Base-by-base conservation (phyloP, 37 sponge, comb jelly and placozoan genomes). In the Geodia barretti region DNA sequence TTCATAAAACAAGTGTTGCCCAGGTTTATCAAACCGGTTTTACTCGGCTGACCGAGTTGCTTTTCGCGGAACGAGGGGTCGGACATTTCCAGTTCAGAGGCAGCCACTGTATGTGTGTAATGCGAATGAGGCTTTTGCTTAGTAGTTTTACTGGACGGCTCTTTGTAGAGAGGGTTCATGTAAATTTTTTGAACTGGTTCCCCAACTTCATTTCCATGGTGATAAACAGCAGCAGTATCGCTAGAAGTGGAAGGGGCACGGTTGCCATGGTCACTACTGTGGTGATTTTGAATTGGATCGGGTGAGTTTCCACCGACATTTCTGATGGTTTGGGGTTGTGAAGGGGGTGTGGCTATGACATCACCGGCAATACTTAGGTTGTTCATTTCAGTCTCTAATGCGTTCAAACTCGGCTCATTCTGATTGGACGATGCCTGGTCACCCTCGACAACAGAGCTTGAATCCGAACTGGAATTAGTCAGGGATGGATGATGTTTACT, bases 1-100 rank as follows among this genome's bases (percentile, higher is more conserved):
- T 84, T 92, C 88, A 92, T 92, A 85, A 88, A 92, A 74, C 92
- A 92, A 20, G 88, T 86, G 68, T 92, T 92, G 72, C 89, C 92
- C 26, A 87, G 64, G 74, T 92, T 92, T 33, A 64, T 62, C 59
- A 92, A 68, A 69, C 92, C 92, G 58, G 91, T 91, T 0, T 26
- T 9, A 77, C 86, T 85, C 31, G 81, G 43, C 39, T 24, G 43
- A 8, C 25, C 17, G 24, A 82, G 25, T 60, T 60, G 59, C 68
- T 79, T 39, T 5, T 74, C 1, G 40, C 54, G 61, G 70, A 41
- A 60, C 21, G 72, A 76, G n/a, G 64, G 72, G 62, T 47, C 61
- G 33, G 39, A 32, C 34, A 24, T 17, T 64, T 83, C 38, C 41
- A 70, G 3, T 1, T 25, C 31, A 8, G 70, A 43, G 4, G 61